These are phyloP conservation scores for Rhabdomys dilectus DNA, from an alignment of 2,113 vertebrate genomes.

Conservation along the genomic window DNA sequence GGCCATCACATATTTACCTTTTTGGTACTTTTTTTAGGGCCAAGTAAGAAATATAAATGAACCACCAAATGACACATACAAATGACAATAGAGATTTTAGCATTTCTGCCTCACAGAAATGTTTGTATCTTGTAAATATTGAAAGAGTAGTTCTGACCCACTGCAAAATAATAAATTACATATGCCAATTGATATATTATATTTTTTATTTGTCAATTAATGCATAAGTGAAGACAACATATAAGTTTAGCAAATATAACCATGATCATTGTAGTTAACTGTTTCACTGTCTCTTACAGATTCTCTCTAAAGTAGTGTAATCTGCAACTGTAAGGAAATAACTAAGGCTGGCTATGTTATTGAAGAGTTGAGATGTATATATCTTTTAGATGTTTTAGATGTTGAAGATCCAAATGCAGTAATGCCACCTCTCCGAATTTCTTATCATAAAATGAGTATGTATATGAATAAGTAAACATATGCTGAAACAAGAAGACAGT, in stretches of 20 bases:
- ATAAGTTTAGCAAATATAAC: background rate
- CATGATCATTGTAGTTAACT: background rate
- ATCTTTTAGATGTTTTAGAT: background rate
- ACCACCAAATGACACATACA: background rate
- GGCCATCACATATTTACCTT: background rate
- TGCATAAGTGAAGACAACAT: background rate
- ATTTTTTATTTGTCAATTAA: background rate
- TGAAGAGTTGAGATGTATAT: background rate
- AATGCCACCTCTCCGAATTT: background rate
- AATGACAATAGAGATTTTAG: background rate
- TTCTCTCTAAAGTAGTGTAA: background rate
- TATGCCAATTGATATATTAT: background rate
- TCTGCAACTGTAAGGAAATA: background rate
- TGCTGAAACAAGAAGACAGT: background rate
- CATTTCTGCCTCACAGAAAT: background rate
- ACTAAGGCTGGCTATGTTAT: background rate
- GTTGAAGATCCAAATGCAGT: too few species aligned
- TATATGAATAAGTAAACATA: background rate
- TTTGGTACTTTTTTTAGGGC: background rate
- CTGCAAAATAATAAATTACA: background rate
- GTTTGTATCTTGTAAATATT: background rate
- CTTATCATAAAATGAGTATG: background rate
- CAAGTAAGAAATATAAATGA: background rate
- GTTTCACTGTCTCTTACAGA: background rate
- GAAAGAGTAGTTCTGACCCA: background rate